Evolutionary conservation across 2,888 invertebrate genomes (phyloP).

Genomic region (Cerastis rubricosa): DNA sequence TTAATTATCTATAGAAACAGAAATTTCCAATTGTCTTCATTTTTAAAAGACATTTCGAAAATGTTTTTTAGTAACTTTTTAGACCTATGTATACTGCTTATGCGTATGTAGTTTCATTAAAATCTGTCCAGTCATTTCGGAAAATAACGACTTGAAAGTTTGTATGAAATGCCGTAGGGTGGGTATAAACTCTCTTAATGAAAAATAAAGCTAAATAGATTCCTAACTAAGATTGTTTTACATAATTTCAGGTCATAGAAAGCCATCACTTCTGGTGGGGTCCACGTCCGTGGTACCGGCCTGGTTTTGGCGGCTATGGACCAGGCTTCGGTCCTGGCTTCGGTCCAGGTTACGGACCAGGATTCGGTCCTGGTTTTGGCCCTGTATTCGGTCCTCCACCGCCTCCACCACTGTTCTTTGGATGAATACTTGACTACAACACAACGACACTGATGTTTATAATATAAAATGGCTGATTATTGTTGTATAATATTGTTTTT

Average conservation of each 20-base stretch:
- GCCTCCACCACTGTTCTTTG: slow-evolving; percentile 30
- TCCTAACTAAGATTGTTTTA: neutral
- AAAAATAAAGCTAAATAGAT: no score
- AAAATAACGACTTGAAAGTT: no score
- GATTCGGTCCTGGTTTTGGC: slow-evolving; percentile 22
- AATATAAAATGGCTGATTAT: slow-evolving; percentile 2
- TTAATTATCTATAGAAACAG: no score
- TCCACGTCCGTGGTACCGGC: slow-evolving; percentile 22
- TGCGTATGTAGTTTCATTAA: no score
- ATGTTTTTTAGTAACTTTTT: no score
- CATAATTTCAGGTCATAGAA: slow-evolving; percentile 42
- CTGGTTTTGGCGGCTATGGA: slow-evolving; percentile 36
- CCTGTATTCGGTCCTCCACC: slow-evolving; percentile 33
- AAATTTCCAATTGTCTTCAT: no score
- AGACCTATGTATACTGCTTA: no score
- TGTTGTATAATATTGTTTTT: neutral
- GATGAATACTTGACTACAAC: slow-evolving; percentile 18
- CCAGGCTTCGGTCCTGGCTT: slow-evolving; percentile 6
- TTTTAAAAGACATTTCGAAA: no score
- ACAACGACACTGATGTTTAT: neutral
- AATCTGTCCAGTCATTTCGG: no score
- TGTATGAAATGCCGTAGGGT: no score
- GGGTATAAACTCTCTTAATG: no score
- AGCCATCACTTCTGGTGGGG: slow-evolving; percentile 30
- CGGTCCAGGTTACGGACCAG: neutral